These are phyloP conservation scores for Onychorhynchus coronatus DNA, from an alignment of 2,113 vertebrate genomes.

Conservation along the genomic window DNA sequence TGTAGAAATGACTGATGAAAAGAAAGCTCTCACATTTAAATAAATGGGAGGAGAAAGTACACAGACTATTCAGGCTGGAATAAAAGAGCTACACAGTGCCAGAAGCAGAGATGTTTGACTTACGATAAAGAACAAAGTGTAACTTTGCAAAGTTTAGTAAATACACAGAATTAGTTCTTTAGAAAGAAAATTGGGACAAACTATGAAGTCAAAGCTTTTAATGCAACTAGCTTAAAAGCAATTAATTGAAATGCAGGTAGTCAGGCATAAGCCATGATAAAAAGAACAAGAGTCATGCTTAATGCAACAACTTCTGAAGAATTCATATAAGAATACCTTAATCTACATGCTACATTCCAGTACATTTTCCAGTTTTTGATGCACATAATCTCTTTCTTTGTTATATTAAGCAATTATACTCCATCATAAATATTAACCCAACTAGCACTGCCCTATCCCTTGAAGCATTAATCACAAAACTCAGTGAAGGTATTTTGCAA, in stretches of 20 bases:
- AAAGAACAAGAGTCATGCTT: not conserved
- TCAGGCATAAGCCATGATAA: not conserved
- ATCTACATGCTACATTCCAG: not conserved
- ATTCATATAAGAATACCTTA: not conserved
- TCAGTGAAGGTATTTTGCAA: not conserved
- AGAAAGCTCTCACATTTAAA: not conserved
- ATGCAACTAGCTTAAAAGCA: not conserved
- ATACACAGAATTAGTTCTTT: not conserved
- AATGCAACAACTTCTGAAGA: not conserved
- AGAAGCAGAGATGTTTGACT: conserved; percentile 11
- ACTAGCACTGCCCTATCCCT: not conserved
- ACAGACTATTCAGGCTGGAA: not conserved
- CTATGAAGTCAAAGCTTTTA: not conserved
- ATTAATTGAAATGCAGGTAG: not conserved
- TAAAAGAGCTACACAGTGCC: not conserved
- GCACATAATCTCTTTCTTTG: not conserved
- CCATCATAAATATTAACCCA: not conserved
- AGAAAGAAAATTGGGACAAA: not conserved
- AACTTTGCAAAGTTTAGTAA: not conserved
- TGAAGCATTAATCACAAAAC: not conserved
- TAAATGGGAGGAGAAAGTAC: not conserved
- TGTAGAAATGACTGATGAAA: not conserved
- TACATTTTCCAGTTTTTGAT: not conserved
- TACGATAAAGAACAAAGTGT: not conserved
- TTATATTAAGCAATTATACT: not conserved